Evolutionary conservation across 2,113 vertebrate genomes (phyloP), one percentile per base, ranked within the genome.

Genomic region (Mormoops blainvillei): DNA sequence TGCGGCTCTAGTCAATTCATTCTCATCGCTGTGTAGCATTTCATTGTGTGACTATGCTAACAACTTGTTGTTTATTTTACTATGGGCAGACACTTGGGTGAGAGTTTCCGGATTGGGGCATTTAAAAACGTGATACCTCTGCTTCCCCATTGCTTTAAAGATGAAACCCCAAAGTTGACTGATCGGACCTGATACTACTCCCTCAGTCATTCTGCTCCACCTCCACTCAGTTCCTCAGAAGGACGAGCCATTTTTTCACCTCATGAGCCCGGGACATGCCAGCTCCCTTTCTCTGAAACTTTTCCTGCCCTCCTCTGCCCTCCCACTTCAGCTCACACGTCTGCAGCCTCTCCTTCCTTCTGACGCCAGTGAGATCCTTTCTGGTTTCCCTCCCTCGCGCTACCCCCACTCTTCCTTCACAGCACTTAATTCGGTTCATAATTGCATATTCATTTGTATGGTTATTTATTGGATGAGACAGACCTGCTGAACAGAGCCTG

Each of bases 251-350:
- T 0, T n/a, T 38, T 43, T 78, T n/a, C 38, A 4, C 10, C 24
- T 33, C 33, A 0, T n/a, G 1, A 4, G 63, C 20, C 63, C 52
- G 11, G 4, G 19, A 26, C 12, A 4, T 4, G 24, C 20, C 16
- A n/a, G 0, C 10, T 61, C 31, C 70, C 33, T 20, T 36, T 81
- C 58, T 58, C 58, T 7, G 20, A 54, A 36, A 77, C 38, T 31
- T 54, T 89, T 33, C 85, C 83, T 6, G 0, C 52, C 38, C 12
- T 2, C 54, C 19, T 54, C 89, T n/a, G 18, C 6, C 52, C 19
- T 41, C 19, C 33, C 1, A 0, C 33, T 56, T 81, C 58, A n/a
- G 52, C 52, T 41, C 3, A 1, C 0, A 0, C 8, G 18, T 31
- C 11, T 24, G 7, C 65, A 76, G 43, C 48, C 28, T 9, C 22